Evolutionary conservation across 1,140 invertebrate species (phyloP), one percentile per base, ranked within the genome.

Genomic region (Protaetia brevitarsis): DNA sequence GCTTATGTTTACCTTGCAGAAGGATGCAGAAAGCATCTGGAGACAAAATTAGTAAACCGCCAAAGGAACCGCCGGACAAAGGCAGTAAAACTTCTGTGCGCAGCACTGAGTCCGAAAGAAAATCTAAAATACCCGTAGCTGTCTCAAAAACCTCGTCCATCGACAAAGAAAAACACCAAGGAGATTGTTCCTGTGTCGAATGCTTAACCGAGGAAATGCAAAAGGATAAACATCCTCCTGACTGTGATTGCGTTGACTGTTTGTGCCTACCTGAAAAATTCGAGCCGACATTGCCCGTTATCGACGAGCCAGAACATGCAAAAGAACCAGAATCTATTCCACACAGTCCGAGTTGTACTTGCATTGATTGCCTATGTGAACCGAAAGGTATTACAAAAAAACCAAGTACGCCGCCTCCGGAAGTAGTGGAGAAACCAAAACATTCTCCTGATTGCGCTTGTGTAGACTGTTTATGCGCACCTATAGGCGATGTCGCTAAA

Each of bases 381-480:
- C 62, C 66, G n/a, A 2, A 26, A 29, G 57, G 2, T 28, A 16
- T n/a, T 3, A 5, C 26, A 16, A n/a, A 13, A 5, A 59, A 28
- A 16, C 26, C 26, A 16, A 59, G 23, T 5, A 36, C 16, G 16
- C 2, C 8, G 11, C 8, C 34, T 3, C 41, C 57, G 8, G 2
- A n/a, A n/a, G n/a, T n/a, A n/a, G n/a, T 1, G 1, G 3, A 51
- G 26, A 21, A 19, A 21, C 8, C 10, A 27, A 28, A 16, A 23
- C 70, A 72, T 29, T 30, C 66, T 8, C 51, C 63, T 23, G 57
- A 30, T 41, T 72, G 71, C 19, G 67, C 68, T 56, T 72, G 71
- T 37, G 64, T 72, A 6, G 69, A 72, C 41, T 72, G 71, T 31
- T 59, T 59, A 27, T 36, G 65, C 23, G 30, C 30, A 60, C 34